These are phyloP conservation scores for rat (Rattus norvegicus) DNA, from an alignment of 2,113 vertebrate genomes.

Conservation along the genomic window DNA sequence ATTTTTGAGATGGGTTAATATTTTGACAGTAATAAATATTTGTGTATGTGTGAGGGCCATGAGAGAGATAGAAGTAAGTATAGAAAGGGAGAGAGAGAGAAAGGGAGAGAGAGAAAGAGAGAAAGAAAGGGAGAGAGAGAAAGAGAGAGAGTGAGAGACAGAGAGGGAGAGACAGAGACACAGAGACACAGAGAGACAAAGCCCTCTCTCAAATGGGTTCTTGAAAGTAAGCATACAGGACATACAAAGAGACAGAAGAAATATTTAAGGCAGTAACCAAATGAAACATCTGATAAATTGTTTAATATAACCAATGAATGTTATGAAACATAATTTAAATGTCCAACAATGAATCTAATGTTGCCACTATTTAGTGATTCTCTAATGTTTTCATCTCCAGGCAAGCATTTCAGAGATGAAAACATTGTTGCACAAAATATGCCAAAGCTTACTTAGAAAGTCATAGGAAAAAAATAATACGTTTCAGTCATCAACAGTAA, in stretches of 20 bases:
- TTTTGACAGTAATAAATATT: background rate
- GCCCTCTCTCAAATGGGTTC: background rate
- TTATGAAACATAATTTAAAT: background rate
- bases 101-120: too few relatives aligned
- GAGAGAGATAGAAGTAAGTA: background rate
- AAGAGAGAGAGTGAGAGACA: background rate
- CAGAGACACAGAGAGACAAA: background rate
- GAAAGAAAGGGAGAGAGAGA: too few relatives aligned
- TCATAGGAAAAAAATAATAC: background rate
- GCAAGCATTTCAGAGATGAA: background rate
- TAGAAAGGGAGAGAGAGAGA: too few relatives aligned
- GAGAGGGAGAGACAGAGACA: background rate
- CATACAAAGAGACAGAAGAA: background rate
- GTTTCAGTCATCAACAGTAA: background rate
- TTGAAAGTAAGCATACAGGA: background rate
- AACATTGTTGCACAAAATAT: background rate
- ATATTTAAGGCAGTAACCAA: background rate
- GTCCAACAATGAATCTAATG: background rate
- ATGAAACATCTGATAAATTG: background rate
- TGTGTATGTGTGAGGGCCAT: background rate
- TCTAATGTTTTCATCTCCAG: background rate
- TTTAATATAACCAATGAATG: background rate
- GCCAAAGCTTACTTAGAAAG: background rate
- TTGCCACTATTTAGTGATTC: background rate
- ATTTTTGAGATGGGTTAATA: too few relatives aligned